phyloP scores from a whole-genome alignment of 1,140 invertebrate species.

The Parapsyche elsis region DNA sequence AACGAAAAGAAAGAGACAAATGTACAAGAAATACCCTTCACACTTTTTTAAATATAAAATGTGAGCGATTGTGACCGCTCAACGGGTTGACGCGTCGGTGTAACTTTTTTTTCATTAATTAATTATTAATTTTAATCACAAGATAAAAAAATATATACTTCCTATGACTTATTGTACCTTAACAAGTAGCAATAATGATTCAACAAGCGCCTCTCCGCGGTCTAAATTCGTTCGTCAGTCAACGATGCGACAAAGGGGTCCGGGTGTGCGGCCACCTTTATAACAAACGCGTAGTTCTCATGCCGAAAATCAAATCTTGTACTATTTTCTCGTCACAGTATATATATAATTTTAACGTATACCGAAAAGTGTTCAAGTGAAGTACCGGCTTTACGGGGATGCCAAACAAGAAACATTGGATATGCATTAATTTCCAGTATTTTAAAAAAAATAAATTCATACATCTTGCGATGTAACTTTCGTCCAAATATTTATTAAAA shows the following conservation, averaged over 20 bases:
- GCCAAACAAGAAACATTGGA: background rate
- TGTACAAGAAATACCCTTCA: too few species aligned
- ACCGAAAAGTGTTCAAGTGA: too few species aligned
- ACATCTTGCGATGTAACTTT: background rate
- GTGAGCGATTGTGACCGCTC: too few species aligned
- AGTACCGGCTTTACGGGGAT: too few species aligned
- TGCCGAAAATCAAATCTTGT: too few species aligned
- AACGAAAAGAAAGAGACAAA: too few species aligned
- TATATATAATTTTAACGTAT: background rate
- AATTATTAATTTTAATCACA: slow-evolving; percentile 13
- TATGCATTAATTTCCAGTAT: background rate
- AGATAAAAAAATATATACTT: slow-evolving; percentile 55
- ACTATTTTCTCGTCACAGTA: background rate
- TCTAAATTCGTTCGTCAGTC: slow-evolving; percentile 43
- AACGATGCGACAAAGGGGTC: background rate
- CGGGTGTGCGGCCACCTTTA: too few species aligned
- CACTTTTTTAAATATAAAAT: too few species aligned
- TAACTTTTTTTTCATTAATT: background rate
- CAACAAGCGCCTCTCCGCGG: slow-evolving; percentile 25
- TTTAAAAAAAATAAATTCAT: slow-evolving; percentile 3
- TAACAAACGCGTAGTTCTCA: too few species aligned
- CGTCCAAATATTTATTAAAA: background rate
- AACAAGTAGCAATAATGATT: slow-evolving; percentile 43
- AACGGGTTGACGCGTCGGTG: background rate
- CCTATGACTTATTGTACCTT: slow-evolving; percentile 40